Evolutionary conservation across 2,797 vertebrate genomes (phyloP), one percentile per base, ranked within the genome.

Genomic region (Neoniphon sammara): DNA sequence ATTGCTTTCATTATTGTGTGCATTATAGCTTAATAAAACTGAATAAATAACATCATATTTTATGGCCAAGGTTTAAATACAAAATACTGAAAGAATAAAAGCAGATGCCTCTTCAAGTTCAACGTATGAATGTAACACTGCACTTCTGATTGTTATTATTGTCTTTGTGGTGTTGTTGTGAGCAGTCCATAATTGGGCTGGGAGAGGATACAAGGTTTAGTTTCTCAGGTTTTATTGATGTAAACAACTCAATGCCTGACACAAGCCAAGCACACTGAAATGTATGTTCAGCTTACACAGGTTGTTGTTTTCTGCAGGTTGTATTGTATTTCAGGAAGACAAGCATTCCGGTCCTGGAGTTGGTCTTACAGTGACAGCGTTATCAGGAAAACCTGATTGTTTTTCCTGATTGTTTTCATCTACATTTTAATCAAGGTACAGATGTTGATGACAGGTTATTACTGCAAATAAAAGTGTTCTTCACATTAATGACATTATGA

Each of bases 201-300:
- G 67, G 46, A 77, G 57, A 80, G 47, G 34, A 81, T 79, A 60
- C 67, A 80, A 80, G 82, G 20, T 36, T 23, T 44, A 44, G 27
- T 72, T 73, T 74, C 79, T 88, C 25, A 56, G 64, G 69, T 79
- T 90, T 61, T 86, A 74, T 67, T 82, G 73, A 83, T 85, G 80
- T 87, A 87, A 91, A 88, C 88, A 89, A 80, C 84, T 87, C 80
- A 78, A 70, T 81, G 78, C 72, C 30, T 87, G 85, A 88, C 80
- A 85, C 70, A 30, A 83, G 79, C 75, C 0, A 36, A 78, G 73
- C 58, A 86, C 72, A 30, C 60, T 70, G 86, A 83, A 85, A 84
- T 67, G 56, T 5, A 69, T 67, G 64, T 81, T 88, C 78, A 76
- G 61, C 62, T 81, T 77, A 57, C 64, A 82, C 68, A 36, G 11